These are phyloP conservation scores for Ctenomys sociabilis DNA, from an alignment of 2,113 vertebrate genomes.

Conservation along the genomic window DNA sequence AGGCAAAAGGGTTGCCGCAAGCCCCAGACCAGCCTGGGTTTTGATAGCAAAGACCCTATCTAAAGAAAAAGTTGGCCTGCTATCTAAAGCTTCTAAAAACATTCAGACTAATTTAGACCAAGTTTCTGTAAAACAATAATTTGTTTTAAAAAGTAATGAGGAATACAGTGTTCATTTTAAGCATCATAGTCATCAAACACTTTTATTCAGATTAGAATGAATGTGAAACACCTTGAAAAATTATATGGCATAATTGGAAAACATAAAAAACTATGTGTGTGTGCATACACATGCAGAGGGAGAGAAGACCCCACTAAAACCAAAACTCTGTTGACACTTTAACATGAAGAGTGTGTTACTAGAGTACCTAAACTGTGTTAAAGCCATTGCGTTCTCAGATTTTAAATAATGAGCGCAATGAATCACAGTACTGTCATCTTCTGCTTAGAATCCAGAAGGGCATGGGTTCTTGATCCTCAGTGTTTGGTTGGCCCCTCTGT, in stretches of 20 bases:
- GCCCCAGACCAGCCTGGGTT: background rate
- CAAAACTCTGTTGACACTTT: background rate
- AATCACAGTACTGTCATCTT: background rate
- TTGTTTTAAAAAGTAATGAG: background rate
- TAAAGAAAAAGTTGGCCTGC: background rate
- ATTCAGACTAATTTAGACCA: background rate
- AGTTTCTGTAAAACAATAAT: background rate
- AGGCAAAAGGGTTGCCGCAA: background rate
- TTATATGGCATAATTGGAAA: background rate
- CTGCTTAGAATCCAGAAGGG: background rate
- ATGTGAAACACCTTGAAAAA: background rate
- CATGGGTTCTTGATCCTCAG: background rate
- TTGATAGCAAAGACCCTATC: background rate
- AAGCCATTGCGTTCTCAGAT: background rate
- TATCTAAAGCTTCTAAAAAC: constrained; percentile 19
- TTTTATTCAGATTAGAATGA: background rate
- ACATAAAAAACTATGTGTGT: background rate
- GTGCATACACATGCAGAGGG: background rate
- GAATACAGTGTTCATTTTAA: constrained; percentile 28
- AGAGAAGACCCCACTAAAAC: background rate
- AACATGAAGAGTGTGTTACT: accelerated
- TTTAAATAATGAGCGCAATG: background rate
- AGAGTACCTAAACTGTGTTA: background rate
- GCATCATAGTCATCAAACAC: background rate
- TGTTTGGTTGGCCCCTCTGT: background rate